A percentile compares a stretch with the other conserved stretches of the same genome.
Conservation (phyloP, 2,888 invertebrate species). For the Nomada hirtipes region DNA sequence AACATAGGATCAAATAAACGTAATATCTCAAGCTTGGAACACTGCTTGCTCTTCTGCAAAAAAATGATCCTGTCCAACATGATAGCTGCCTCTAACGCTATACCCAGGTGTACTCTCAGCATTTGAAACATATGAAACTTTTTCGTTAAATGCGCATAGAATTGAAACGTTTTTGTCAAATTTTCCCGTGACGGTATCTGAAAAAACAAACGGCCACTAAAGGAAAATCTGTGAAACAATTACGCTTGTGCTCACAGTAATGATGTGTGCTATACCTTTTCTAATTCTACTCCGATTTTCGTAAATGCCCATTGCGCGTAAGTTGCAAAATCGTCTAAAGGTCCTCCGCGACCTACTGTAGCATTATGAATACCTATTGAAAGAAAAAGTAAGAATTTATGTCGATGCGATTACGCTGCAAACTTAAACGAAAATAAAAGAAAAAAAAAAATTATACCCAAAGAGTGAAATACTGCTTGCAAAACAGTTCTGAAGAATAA, state of each 20-base stretch:
- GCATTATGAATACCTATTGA: constrained; percentile 83
- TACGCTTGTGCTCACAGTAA: neutral
- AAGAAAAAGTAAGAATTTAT: neutral
- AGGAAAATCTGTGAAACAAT: neutral
- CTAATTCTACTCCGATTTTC: constrained; percentile 86
- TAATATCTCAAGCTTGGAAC: constrained; percentile 87
- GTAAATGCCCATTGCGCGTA: constrained; percentile 89
- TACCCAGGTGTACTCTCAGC: constrained; percentile 90
- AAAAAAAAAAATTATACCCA: constrained; percentile 68
- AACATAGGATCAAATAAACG: constrained; percentile 93
- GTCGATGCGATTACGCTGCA: neutral
- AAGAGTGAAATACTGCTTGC: constrained; percentile 85
- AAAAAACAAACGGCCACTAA: constrained; percentile 23
- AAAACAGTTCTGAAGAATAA: constrained; percentile 92
- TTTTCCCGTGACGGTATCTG: constrained; percentile 83
- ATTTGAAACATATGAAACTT: constrained; percentile 91
- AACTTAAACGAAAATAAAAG: constrained; percentile 8
- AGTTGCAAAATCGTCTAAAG: constrained; percentile 88
- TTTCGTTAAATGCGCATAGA: constrained; percentile 85
- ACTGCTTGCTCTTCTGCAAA: constrained; percentile 88
- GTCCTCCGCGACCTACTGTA: constrained; percentile 88
- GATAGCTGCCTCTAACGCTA: constrained; percentile 92
- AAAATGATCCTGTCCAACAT: constrained; percentile 92
- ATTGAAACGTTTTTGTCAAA: constrained; percentile 83
- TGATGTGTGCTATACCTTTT: constrained; percentile 77